Base-by-base conservation (phyloP, 2,113 vertebrate genomes). In the Oryzias javanicus region DNA sequence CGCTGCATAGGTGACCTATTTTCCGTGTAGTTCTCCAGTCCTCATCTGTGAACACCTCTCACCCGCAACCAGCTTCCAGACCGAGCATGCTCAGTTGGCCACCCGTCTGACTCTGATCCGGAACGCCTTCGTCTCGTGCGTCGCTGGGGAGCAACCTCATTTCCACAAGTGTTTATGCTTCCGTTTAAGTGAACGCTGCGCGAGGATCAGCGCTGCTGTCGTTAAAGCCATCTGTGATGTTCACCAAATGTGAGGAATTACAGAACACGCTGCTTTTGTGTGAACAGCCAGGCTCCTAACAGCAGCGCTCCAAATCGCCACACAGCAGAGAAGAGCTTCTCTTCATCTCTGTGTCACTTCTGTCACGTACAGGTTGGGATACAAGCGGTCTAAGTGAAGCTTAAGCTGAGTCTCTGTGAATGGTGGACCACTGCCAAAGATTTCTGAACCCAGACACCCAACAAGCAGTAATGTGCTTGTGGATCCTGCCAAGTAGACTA, bases 31-130 rank as follows among this genome's bases (percentile, higher is more conserved):
- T 76, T 76, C 67, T 77, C 41, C 54, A 46, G 48, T 51, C 54
- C 49, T 58, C 64, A 49, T 52, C 70, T 74, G 60, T 52, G 61
- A 49, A 55, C 46, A 40, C 54, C 49, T 63, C 65, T 44, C 61
- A 42, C 61, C 14, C 64, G 58, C 57, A 54, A 12, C 52, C 49
- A 41, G 40, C 63, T 68, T 35, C 49, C 55, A 79, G 60, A 82
- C 55, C 70, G 78, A 79, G 64, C 79, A 77, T 74, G 75, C 81
- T 80, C 82, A 67, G 74, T 81, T 70, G 78, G 65, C 67, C 73
- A 86, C 80, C 82, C 86, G 82, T 81, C 85, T 86, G 84, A 81
- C 79, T n/a, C n/a, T n/a, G 76, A 81, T 74, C 64, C 84, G 62
- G 82, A 71, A 76, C 64, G 73, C 55, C 62, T 63, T 84, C 42